phyloP scores from a whole-genome alignment of 2,888 invertebrate genomes.

The Lycophotia porphyrea region DNA sequence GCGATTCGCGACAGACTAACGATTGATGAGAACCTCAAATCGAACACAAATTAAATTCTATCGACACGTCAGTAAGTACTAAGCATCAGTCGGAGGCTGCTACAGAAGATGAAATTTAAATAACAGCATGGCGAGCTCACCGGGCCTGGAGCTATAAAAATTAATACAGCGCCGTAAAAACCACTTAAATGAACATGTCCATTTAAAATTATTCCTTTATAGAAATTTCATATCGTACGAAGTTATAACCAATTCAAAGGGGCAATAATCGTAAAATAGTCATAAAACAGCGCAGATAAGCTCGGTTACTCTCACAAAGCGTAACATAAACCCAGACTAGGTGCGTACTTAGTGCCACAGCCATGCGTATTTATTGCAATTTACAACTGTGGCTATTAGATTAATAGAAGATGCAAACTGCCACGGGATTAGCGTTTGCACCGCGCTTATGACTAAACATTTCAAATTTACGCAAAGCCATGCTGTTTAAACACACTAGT shows the following conservation, averaged over 20 bases:
- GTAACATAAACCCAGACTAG: constrained; percentile 78
- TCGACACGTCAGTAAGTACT: constrained; percentile 39
- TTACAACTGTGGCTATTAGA: constrained; percentile 67
- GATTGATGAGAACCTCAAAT: constrained; percentile 45
- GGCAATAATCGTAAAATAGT: constrained; percentile 89
- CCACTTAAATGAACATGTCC: constrained; percentile 86
- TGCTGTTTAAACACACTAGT: constrained; percentile 43
- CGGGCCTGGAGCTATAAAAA: constrained; percentile 75
- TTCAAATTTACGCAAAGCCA: constrained; percentile 47
- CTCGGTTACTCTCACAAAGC: constrained; percentile 80
- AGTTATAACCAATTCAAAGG: constrained; percentile 88
- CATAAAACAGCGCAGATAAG: constrained; percentile 87
- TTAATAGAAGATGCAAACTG: constrained; percentile 65
- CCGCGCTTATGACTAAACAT: constrained; percentile 43
- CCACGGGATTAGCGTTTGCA: constrained; percentile 47
- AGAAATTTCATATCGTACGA: constrained; percentile 88
- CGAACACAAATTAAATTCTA: constrained; percentile 53
- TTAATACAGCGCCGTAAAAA: constrained; percentile 80
- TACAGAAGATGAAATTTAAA: constrained; percentile 64
- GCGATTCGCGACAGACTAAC: constrained; percentile 13
- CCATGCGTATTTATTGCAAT: constrained; percentile 74
- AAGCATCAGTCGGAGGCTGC: constrained; percentile 34
- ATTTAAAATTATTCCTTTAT: constrained; percentile 87
- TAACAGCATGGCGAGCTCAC: constrained; percentile 59
- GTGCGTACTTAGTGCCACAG: constrained; percentile 74